Percentiles rank a stretch among this genome's conserved stretches.
Conservation (phyloP, 2,113 vertebrate species). For the Acrocephalus kingi region DNA sequence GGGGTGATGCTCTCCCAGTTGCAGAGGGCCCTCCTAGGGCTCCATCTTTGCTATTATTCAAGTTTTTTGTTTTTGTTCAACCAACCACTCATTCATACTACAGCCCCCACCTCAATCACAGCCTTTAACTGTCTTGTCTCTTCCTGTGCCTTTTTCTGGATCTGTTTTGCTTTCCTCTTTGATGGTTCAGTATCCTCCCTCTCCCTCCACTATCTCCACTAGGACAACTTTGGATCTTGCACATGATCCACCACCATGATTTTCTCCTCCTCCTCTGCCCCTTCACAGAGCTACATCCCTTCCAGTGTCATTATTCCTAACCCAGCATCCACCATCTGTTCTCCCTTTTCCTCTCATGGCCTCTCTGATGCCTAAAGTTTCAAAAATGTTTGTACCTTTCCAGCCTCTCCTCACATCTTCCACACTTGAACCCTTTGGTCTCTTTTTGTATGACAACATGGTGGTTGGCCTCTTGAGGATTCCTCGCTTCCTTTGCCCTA, state of each 20-base stretch:
- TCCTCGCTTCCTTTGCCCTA: neutral
- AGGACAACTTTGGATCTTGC: neutral
- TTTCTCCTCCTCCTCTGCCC: neutral
- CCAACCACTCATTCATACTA: neutral
- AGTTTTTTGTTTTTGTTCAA: neutral
- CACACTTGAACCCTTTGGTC: neutral
- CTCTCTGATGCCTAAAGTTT: neutral
- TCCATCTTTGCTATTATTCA: neutral
- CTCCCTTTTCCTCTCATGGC: neutral
- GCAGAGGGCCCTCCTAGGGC: neutral
- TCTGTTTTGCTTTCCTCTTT: neutral
- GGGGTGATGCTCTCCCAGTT: neutral
- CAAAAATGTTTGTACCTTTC: neutral
- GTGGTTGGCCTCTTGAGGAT: neutral
- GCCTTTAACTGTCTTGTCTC: neutral
- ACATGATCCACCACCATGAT: neutral
- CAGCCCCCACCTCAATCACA: neutral
- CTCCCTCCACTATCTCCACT: neutral
- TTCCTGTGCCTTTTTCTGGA: neutral
- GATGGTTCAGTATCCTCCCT: neutral
- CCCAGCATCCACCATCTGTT: rapidly evolving
- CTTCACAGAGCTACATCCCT: neutral
- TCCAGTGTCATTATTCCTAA: neutral
- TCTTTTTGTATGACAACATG: neutral
- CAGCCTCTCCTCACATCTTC: neutral